These are phyloP conservation scores for Meliscaeva auricollis DNA, from an alignment of 2,888 invertebrate species.

Conservation along the genomic window DNA sequence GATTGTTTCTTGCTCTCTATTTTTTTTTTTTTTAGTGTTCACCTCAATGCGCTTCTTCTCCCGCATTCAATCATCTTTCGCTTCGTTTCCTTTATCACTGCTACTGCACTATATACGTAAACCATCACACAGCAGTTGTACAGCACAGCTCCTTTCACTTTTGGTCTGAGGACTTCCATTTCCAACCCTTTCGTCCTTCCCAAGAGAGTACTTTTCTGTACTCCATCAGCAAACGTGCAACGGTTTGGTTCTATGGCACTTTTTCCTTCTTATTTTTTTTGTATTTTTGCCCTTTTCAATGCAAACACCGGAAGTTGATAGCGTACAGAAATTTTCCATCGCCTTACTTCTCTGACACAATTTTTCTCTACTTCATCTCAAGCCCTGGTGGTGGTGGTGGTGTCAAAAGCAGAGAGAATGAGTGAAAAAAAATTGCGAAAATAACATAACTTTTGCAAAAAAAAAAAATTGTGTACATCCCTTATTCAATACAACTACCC, in stretches of 20 bases:
- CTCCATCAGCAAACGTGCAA: background rate
- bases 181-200: background rate
- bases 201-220: background rate
- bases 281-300: constrained; percentile 43
- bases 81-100: constrained; percentile 72
- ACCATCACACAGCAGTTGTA: background rate
- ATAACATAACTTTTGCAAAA: constrained; percentile 74
- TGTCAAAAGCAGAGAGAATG: background rate
- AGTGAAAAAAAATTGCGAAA: constrained; percentile 53
- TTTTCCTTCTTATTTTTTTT: constrained; percentile 39
- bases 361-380: constrained; percentile 15
- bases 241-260: constrained; percentile 51
- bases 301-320: constrained; percentile 73
- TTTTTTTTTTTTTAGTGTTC: constrained; percentile 27
- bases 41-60: constrained; percentile 33
- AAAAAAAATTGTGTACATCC: too few relatives aligned
- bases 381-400: background rate
- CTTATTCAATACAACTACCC: constrained; percentile 12
- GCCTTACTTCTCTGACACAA: constrained; percentile 24
- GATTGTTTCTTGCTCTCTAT: constrained; percentile 22
- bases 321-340: constrained; percentile 67
- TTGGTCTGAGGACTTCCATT: constrained; percentile 40
- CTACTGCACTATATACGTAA: constrained; percentile 44
- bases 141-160: constrained; percentile 56
- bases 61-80: constrained; percentile 71